These are phyloP conservation scores for Cephalopachus bancanus DNA, from an alignment of 2,797 vertebrate genomes.

Conservation along the genomic window DNA sequence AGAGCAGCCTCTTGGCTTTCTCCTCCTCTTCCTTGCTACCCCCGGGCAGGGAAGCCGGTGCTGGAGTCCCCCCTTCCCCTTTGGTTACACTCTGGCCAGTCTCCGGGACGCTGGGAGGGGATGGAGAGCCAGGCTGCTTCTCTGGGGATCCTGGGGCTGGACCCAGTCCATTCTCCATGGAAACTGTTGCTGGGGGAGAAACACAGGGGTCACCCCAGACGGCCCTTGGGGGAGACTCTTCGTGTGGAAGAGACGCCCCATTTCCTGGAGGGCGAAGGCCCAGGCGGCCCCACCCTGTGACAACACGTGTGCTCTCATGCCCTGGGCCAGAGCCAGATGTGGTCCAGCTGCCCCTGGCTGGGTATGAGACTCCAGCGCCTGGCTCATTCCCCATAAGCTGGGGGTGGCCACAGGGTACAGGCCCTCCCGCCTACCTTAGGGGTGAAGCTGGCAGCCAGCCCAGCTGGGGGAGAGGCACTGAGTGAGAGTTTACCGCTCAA, in stretches of 20 bases:
- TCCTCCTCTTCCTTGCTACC: slow-evolving; percentile 92
- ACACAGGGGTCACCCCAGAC: slow-evolving; percentile 71
- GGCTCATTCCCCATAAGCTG: not conserved
- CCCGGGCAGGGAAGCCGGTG: slow-evolving; percentile 73
- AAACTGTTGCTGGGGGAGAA: slow-evolving; percentile 78
- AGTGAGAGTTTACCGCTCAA: not conserved
- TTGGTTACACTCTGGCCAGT: slow-evolving; percentile 73
- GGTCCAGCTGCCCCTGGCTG: slow-evolving; percentile 59
- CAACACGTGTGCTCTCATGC: slow-evolving; percentile 76
- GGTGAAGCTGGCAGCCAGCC: slow-evolving; percentile 36
- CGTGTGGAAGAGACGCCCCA: slow-evolving; percentile 41
- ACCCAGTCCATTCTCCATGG: slow-evolving; percentile 84
- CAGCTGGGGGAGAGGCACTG: not conserved
- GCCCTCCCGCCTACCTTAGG: slow-evolving; percentile 23
- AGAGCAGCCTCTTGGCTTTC: slow-evolving; percentile 93
- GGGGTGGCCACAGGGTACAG: not conserved
- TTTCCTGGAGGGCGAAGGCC: slow-evolving; percentile 73
- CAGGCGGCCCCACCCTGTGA: slow-evolving; percentile 81
- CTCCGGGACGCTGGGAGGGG: slow-evolving; percentile 81
- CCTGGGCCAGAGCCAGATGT: slow-evolving; percentile 71
- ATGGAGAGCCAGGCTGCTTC: slow-evolving; percentile 85
- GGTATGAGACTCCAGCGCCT: slow-evolving; percentile 51
- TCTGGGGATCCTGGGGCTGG: slow-evolving; percentile 83
- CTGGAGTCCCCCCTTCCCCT: slow-evolving; percentile 69
- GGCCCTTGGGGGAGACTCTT: slow-evolving; percentile 61